phyloP scores from a whole-genome alignment of 92 coral and sea anemone species.

The Umimayanthus kanabou region DNA sequence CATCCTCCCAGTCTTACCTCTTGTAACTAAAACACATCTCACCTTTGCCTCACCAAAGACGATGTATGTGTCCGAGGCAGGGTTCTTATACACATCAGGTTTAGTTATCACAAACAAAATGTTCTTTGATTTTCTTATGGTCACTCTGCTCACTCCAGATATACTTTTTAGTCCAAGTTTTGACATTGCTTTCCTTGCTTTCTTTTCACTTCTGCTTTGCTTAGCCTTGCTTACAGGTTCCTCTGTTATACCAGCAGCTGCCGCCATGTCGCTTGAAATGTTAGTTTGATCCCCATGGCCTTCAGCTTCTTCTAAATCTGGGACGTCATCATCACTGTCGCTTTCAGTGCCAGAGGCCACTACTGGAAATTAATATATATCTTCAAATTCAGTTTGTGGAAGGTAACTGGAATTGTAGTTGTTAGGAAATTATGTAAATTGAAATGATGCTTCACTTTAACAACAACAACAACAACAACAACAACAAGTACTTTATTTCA shows the following conservation, averaged over 20 bases:
- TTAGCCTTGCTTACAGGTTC: conserved; percentile 93
- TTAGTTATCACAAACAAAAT: conserved; percentile 91
- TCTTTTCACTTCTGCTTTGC: conserved; percentile 96
- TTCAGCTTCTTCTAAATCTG: conserved; percentile 90
- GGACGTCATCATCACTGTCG: conserved; percentile 97
- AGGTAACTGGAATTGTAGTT: neutral
- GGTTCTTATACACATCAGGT: conserved; percentile 94
- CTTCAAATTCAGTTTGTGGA: neutral
- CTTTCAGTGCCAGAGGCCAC: conserved; percentile 98
- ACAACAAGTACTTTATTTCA: too few relatives aligned
- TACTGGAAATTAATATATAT: conserved; percentile 18
- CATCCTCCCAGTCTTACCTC: neutral
- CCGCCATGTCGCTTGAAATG: conserved; percentile 84
- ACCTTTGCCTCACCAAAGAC: conserved; percentile 99
- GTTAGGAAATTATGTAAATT: neutral
- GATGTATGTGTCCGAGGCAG: conserved; percentile 88
- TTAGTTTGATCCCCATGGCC: conserved; percentile 59
- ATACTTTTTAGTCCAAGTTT: conserved; percentile 91
- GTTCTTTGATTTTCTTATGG: conserved; percentile 96
- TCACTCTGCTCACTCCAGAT: conserved; percentile 83
- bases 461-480: too few relatives aligned
- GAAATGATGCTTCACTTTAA: neutral
- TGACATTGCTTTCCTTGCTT: conserved; percentile 87
- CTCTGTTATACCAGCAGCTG: conserved; percentile 89
- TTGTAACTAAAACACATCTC: conserved; percentile 19